phyloP scores from a whole-genome alignment of 2,888 invertebrate genomes.

The Archips crataeganus region DNA sequence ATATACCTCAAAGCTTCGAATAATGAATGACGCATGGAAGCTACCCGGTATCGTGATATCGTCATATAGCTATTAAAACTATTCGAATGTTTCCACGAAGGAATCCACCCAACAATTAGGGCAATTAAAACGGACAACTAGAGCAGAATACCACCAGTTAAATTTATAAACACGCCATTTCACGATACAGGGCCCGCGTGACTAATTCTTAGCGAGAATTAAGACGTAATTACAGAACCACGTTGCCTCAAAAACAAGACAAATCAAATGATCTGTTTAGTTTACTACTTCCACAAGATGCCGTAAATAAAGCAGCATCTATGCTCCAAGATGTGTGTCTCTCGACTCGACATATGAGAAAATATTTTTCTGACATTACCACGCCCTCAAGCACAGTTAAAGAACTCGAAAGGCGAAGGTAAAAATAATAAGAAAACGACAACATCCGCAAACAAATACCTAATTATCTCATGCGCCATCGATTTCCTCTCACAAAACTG shows the following conservation, averaged over 20 bases:
- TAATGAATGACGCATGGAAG: constrained; percentile 55
- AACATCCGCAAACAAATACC: constrained; percentile 51
- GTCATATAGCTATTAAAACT: constrained; percentile 47
- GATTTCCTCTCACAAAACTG: constrained; percentile 51
- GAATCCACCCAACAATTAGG: constrained; percentile 72
- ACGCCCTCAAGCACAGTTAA: constrained; percentile 32
- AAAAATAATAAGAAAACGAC: constrained; percentile 54
- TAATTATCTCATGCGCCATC: constrained; percentile 48
- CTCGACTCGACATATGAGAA: constrained; percentile 41
- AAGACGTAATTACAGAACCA: constrained; percentile 21
- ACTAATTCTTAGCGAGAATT: constrained; percentile 45
- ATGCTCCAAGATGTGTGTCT: not conserved
- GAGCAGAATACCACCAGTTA: constrained; percentile 52
- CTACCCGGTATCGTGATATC: constrained; percentile 31
- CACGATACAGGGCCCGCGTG: constrained; percentile 45
- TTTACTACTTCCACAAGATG: not conserved
- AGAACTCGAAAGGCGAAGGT: constrained; percentile 38
- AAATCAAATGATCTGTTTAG: not conserved
- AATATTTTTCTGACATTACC: constrained; percentile 44
- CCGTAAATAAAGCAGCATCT: not conserved
- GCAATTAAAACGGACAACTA: constrained; percentile 69
- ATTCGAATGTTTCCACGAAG: constrained; percentile 64
- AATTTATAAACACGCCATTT: constrained; percentile 51
- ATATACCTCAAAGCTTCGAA: constrained; percentile 28
- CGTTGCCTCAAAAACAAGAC: constrained; percentile 29